Evolutionary conservation across 1,140 invertebrate genomes (phyloP), one percentile per base, ranked within the genome.

Genomic region (Zaprionus ghesquierei): DNA sequence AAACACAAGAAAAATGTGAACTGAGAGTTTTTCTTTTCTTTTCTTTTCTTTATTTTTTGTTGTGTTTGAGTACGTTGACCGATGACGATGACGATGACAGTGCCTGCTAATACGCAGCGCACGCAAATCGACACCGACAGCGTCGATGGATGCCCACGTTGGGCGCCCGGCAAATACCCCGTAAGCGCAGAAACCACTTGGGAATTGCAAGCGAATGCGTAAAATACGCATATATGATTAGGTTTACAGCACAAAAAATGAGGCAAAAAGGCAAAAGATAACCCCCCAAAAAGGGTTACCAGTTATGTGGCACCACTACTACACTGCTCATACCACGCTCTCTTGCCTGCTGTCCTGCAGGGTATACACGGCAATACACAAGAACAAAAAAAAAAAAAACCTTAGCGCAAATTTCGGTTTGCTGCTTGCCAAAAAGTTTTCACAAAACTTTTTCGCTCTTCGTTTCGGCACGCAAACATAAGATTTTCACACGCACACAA

Each of bases 401-500:
- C 58, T 60, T 60, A 41, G 29, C 46, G 63, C 54, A 62, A 53
- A 55, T 62, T 51, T 51, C 60, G 49, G 61, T 63, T 63, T 63
- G 61, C 33, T 63, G 49, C 27, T 49, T 63, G 61, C 50, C 49
- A 41, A 63, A 41, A 63, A 76, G 33, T 80, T 84, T 80, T 59
- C 23, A 80, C 68, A 62, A 77, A 84, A 70, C 55, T 79, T 85
- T 85, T 79, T 69, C 41, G 51, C 63, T 54, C 61, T 73, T 65
- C 58, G 51, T 53, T 62, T 38, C 31, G 44, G 44, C 53, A 75
- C 66, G 65, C 46, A 71, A 69, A 63, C 51, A 63, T 63, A 77
- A 49, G 64, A 75, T 71, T 78, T 71, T 71, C 55, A 69, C 71
- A 79, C 71, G 56, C 55, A 76, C 62, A 73, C 18, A 50, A 3